phyloP scores from a whole-genome alignment of 2,797 vertebrate species.

The Channa striata region DNA sequence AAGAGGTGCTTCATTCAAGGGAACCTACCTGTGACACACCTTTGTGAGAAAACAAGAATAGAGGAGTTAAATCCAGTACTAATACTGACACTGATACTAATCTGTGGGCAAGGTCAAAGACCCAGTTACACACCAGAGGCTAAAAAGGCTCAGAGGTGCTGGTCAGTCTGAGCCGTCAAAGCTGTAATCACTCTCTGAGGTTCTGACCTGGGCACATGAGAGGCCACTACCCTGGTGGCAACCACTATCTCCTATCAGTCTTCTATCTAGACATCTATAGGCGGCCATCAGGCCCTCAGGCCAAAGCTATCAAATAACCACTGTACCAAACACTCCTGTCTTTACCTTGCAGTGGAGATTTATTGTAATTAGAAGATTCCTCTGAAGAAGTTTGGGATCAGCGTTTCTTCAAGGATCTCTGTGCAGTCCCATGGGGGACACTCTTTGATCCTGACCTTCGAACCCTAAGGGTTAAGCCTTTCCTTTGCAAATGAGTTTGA shows the following conservation, averaged over 20 bases:
- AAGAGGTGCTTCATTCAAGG: conserved; percentile 41
- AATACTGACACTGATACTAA: conserved; percentile 85
- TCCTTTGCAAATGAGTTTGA: conserved; percentile 85
- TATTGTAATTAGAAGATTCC: conserved; percentile 88
- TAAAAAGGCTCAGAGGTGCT: conserved; percentile 74
- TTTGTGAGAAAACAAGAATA: conserved; percentile 61
- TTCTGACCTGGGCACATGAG: conserved; percentile 82
- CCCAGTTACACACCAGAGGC: conserved; percentile 81
- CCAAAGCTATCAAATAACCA: conserved; percentile 82
- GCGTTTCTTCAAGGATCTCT: conserved; percentile 79
- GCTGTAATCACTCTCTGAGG: conserved; percentile 80
- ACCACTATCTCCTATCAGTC: conserved; percentile 76
- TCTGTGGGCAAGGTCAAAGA: conserved; percentile 87
- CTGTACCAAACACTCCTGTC: conserved; percentile 79
- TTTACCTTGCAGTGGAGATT: conserved; percentile 84
- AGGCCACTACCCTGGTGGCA: conserved; percentile 76
- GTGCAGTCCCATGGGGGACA: conserved; percentile 81
- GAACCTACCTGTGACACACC: conserved; percentile 47
- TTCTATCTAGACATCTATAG: conserved; percentile 78
- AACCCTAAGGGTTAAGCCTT: conserved; percentile 85
- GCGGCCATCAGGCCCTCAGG: conserved; percentile 71
- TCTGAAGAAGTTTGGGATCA: conserved; percentile 86
- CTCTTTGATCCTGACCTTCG: conserved; percentile 85
- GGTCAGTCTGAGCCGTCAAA: conserved; percentile 75
- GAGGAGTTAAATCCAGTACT: conserved; percentile 70